phyloP scores from a whole-genome alignment of 2,797 vertebrate genomes.

The Danio choprae region DNA sequence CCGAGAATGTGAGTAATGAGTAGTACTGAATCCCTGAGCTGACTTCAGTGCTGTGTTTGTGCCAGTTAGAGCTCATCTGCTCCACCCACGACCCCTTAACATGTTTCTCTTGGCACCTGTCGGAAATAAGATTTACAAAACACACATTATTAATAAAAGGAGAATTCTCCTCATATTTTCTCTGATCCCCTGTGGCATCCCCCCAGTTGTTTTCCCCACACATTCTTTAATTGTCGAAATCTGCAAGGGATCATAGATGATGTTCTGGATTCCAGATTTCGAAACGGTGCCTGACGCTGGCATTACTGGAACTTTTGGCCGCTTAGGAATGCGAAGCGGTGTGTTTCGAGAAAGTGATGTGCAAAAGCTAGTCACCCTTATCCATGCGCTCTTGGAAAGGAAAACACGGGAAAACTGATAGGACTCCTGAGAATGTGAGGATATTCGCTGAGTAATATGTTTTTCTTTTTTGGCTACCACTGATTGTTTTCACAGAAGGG shows the following conservation, averaged over 20 bases:
- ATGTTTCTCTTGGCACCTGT: slow-evolving; percentile 79
- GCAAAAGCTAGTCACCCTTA: slow-evolving; percentile 48
- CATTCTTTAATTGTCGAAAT: slow-evolving; percentile 45
- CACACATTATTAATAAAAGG: slow-evolving; percentile 39
- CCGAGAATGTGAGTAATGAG: slow-evolving; percentile 56
- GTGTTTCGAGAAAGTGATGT: slow-evolving; percentile 50
- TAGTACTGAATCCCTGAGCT: slow-evolving; percentile 4
- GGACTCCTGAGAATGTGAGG: slow-evolving; percentile 46
- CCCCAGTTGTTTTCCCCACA: slow-evolving; percentile 21
- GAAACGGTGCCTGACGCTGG: slow-evolving; percentile 47
- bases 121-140: slow-evolving; percentile 48
- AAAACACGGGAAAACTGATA: slow-evolving; percentile 54
- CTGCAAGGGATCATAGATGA: slow-evolving; percentile 16
- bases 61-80: slow-evolving; percentile 70
- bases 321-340: slow-evolving; percentile 46
- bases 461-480: slow-evolving; percentile 51
- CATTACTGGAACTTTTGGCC: slow-evolving; percentile 47
- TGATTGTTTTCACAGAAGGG: slow-evolving; percentile 54
- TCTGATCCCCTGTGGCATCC: slow-evolving; percentile 35
- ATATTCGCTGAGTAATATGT: slow-evolving; percentile 58
- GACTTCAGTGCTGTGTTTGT: slow-evolving; percentile 70
- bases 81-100: slow-evolving; percentile 69
- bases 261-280: slow-evolving; percentile 48
- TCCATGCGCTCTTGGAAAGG: slow-evolving; percentile 42
- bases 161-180: slow-evolving; percentile 35